Percentiles rank a stretch among this genome's conserved stretches.
Conservation (phyloP, 1,140 invertebrate genomes). For the Vanessa tameamea region DNA sequence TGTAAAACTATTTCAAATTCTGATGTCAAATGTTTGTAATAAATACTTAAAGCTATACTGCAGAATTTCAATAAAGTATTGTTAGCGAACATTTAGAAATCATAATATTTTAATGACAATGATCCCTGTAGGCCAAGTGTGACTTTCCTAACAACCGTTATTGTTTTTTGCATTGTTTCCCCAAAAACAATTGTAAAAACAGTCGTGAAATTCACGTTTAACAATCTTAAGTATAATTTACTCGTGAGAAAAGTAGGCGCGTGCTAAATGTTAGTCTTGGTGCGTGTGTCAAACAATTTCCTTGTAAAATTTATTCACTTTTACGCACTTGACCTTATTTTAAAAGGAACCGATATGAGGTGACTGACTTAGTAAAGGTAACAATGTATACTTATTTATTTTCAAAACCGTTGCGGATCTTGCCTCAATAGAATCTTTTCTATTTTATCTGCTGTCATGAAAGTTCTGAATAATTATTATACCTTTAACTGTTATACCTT, state of each 20-base stretch:
- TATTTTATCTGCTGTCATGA: no score
- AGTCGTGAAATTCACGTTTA: slow-evolving; percentile 36
- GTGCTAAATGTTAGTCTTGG: slow-evolving; percentile 26
- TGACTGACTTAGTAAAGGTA: not conserved
- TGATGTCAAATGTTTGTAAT: not conserved
- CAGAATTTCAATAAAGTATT: not conserved
- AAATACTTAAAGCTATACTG: not conserved
- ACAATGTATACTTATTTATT: not conserved
- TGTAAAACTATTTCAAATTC: no score
- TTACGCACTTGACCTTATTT: slow-evolving; percentile 31
- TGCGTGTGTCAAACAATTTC: slow-evolving; percentile 16
- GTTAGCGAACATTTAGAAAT: slow-evolving; percentile 27
- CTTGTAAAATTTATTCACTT: slow-evolving; percentile 29
- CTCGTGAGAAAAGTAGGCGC: slow-evolving; percentile 38
- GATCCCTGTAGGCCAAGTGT: slow-evolving; percentile 19
- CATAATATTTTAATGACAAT: slow-evolving; percentile 43
- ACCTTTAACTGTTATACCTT: no score
- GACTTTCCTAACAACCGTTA: slow-evolving; percentile 40
- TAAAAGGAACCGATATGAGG: not conserved
- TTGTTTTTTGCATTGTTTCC: slow-evolving; percentile 40
- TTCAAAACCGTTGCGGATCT: not conserved
- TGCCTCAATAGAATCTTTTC: not conserved
- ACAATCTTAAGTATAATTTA: slow-evolving; percentile 44
- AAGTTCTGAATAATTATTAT: no score
- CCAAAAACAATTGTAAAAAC: slow-evolving; percentile 35